Base-by-base conservation (phyloP, 2,888 invertebrate species). In the Brachynemurus nebulosus region DNA sequence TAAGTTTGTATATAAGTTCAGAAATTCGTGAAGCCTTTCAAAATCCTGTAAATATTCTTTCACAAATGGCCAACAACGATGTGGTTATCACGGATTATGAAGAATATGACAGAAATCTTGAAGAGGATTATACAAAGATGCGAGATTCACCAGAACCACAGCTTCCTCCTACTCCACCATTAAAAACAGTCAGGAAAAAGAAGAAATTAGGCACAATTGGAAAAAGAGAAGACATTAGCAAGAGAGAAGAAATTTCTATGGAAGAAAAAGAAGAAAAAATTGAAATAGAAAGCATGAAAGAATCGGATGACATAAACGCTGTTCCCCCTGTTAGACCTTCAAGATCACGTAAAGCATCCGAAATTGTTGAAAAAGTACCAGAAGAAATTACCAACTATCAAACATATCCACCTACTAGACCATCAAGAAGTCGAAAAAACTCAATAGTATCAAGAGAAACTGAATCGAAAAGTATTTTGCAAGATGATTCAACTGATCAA, bases 21-120 rank as follows among this genome's bases (percentile, higher is more conserved):
- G 86, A 86, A 65, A 82, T 88, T 52, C 73, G 83, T 52, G 84
- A 86, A 63, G 85, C 84, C 20, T 80, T 86, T 56, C 71, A 74
- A 58, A 72, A 71, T 47, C 77, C 78, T 6, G 69, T 68, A 44
- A 86, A 81, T 59, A 72, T 77, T 9, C 66, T 82, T 42, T 72
- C 77, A 20, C 70, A 77, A 43, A 72, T 82, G 60, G 76, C 42
- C 14, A 39, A 54, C 55, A 38, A 49, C 34, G 16, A 20, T 7
- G 20, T 20, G 16, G n/a, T 16, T 34, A 2, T 14, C 9, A 20
- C 18, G 2, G 20, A 12, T 11, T 34, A 17, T 19, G n/a, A 33
- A 12, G 33, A 42, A 12, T 27, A 42, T 18, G 27, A 40, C 4
- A 9, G 17, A 17, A 18, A 21, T 12, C 14, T 40, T 14, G 33